Evolutionary conservation across 2,888 invertebrate species (phyloP).

Genomic region (Iselma pallidipennis): DNA sequence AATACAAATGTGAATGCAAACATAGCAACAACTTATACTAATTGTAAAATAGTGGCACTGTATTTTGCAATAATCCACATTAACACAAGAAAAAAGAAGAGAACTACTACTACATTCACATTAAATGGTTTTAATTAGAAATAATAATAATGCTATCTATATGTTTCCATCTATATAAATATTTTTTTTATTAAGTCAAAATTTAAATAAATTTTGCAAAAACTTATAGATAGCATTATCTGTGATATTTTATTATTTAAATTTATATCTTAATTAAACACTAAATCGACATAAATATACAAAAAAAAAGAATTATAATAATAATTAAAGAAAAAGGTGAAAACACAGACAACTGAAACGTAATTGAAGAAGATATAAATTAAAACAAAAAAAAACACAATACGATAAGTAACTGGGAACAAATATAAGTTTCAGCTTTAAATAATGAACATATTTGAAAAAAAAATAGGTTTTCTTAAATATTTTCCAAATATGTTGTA

Average conservation of each 20-base stretch:
- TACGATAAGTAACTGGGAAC: slow-evolving; percentile 14
- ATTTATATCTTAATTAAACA: slow-evolving; percentile 16
- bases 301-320: slow-evolving; percentile 7
- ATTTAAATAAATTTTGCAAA: not conserved
- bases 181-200: too few relatives aligned
- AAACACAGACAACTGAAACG: not conserved
- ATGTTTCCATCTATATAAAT: not conserved
- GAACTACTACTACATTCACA: slow-evolving; percentile 31
- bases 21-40: slow-evolving; percentile 30
- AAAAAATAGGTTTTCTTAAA: slow-evolving; percentile 13
- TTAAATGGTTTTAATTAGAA: slow-evolving; percentile 10
- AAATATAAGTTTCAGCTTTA: not conserved
- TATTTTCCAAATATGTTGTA: slow-evolving; percentile 28
- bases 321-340: not conserved
- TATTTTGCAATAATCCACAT: slow-evolving; percentile 7
- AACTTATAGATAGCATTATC: slow-evolving; percentile 7
- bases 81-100: too few relatives aligned
- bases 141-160: slow-evolving; percentile 5
- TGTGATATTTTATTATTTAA: slow-evolving; percentile 26
- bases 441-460: slow-evolving; percentile 5
- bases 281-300: slow-evolving; percentile 23
- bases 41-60: slow-evolving; percentile 16
- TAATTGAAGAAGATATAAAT: slow-evolving; percentile 8
- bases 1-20: slow-evolving; percentile 33
- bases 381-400: not conserved